These are phyloP conservation scores for Laticauda colubrina DNA, from an alignment of 2,113 vertebrate species.

Conservation along the genomic window DNA sequence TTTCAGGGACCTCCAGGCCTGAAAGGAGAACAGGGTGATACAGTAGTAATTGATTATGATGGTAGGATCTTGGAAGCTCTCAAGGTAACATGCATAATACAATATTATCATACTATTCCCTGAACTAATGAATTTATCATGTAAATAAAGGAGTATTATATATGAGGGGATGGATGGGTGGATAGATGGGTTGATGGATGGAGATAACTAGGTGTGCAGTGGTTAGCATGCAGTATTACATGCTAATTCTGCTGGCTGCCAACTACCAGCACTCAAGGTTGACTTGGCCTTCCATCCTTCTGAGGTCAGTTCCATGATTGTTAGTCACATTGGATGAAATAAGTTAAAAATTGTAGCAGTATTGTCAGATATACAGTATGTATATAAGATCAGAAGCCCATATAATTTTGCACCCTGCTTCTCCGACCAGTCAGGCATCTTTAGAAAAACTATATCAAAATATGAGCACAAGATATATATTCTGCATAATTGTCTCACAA, in stretches of 20 bases:
- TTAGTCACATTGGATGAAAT: background rate
- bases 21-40: constrained; percentile 81
- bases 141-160: background rate
- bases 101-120: background rate
- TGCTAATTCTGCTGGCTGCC: too few species aligned
- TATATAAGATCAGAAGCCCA: background rate
- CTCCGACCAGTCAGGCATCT: too few species aligned
- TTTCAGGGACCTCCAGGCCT: constrained; percentile 68
- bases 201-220: too few species aligned
- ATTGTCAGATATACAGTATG: background rate
- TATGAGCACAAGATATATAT: background rate
- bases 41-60: constrained; percentile 87
- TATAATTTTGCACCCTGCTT: background rate
- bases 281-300: too few species aligned
- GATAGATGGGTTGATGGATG: background rate
- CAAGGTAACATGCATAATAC: constrained; percentile 69
- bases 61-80: constrained; percentile 88
- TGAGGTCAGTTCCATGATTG: background rate
- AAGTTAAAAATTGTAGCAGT: background rate
- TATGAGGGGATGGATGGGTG: background rate
- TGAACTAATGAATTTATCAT: background rate
- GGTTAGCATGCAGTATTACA: too few species aligned
- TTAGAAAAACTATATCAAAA: background rate
- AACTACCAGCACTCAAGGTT: too few species aligned
- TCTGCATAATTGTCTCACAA: background rate